phyloP scores from a whole-genome alignment of 2,797 vertebrate species.

The Buphagus erythrorhynchus region DNA sequence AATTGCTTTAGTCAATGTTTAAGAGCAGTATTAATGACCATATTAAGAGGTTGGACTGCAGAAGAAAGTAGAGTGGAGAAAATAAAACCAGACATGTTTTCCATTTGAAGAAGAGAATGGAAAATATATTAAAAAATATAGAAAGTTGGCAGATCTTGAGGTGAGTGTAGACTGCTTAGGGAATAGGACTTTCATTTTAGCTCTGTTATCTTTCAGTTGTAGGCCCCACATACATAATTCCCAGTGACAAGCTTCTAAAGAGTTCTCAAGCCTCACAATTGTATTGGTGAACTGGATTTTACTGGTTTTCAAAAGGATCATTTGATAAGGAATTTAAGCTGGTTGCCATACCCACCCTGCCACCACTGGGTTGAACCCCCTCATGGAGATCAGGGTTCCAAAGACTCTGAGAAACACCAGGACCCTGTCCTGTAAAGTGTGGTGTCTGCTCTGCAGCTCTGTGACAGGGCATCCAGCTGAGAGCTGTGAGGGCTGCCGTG shows the following conservation, averaged over 20 bases:
- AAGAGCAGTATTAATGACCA: constrained; percentile 1
- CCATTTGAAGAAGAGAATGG: neutral
- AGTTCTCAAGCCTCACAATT: neutral
- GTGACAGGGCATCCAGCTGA: neutral
- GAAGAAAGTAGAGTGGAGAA: neutral
- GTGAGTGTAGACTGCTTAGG: neutral
- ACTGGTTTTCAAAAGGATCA: neutral
- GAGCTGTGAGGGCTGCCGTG: neutral
- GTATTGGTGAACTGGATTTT: neutral
- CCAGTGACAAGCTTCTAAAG: neutral
- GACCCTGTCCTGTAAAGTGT: accelerated
- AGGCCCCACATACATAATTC: neutral
- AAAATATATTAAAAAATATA: neutral
- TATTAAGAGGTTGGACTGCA: neutral
- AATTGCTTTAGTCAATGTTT: neutral
- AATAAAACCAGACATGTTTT: neutral
- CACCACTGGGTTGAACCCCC: neutral
- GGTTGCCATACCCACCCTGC: neutral
- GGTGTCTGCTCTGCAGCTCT: neutral
- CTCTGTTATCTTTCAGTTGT: neutral
- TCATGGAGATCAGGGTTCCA: neutral
- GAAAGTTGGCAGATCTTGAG: neutral
- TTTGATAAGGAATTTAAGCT: neutral
- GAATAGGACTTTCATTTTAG: neutral
- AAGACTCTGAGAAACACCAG: neutral